These are phyloP conservation scores for Anguilla megastoma DNA, from an alignment of 2,797 vertebrate genomes.

Conservation along the genomic window DNA sequence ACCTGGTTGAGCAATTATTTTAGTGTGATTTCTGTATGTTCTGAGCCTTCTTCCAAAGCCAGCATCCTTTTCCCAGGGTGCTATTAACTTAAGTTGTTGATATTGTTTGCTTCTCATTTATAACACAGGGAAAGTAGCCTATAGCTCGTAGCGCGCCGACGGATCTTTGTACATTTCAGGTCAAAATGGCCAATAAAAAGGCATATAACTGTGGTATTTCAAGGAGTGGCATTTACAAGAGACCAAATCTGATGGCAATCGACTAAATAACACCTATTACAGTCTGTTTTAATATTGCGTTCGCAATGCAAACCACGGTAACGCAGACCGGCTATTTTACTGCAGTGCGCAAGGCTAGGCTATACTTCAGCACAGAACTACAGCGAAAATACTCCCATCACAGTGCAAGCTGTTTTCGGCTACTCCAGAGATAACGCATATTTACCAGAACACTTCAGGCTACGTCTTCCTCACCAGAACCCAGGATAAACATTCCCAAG, in stretches of 20 bases:
- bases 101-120: conserved; percentile 80
- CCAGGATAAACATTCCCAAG: conserved; percentile 60
- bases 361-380: conserved; percentile 48
- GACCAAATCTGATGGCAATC: neutral
- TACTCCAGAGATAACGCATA: conserved; percentile 72
- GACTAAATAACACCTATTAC: conserved; percentile 15
- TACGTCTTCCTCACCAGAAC: conserved; percentile 18
- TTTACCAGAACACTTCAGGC: conserved; percentile 10
- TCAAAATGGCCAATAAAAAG: neutral
- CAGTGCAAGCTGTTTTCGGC: conserved; percentile 61
- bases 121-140: conserved; percentile 43
- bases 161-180: neutral
- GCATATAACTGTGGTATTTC: neutral
- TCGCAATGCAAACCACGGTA: conserved; percentile 19
- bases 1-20: conserved; percentile 78
- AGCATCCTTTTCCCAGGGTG: conserved; percentile 75
- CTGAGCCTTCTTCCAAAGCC: conserved; percentile 75
- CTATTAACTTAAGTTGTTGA: conserved; percentile 72
- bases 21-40: conserved; percentile 75
- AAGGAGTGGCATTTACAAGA: conserved; percentile 10
- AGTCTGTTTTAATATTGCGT: conserved; percentile 4
- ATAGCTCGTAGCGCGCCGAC: conserved; percentile 52
- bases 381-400: conserved; percentile 11
- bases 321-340: conserved; percentile 51
- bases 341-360: conserved; percentile 75